Conservation (phyloP, 2,113 vertebrate genomes). For the Isichthys henryi region DNA sequence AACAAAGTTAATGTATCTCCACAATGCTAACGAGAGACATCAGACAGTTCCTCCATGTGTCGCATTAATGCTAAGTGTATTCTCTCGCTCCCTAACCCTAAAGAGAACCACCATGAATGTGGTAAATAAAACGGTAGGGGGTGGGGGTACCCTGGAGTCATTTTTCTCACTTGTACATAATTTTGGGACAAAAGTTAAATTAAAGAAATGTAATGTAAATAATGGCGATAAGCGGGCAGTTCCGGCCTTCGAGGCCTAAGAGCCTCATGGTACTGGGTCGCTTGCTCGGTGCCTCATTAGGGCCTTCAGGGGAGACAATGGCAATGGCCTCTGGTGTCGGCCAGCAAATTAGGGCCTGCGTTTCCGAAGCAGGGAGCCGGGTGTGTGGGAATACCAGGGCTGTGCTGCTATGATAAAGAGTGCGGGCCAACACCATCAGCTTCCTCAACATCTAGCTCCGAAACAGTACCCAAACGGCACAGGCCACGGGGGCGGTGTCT, state of each 20-base stretch:
- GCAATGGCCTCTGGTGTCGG: conserved; percentile 31
- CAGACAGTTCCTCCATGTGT: not conserved
- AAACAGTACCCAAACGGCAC: not conserved
- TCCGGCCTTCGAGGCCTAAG: conserved; percentile 59
- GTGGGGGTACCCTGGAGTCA: not conserved
- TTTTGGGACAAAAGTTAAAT: conserved; percentile 1
- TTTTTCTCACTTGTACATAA: not conserved
- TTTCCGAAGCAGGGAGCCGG: conserved; percentile 36
- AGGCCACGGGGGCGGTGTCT: not conserved
- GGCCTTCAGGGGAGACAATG: conserved; percentile 48
- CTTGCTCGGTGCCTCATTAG: conserved; percentile 59
- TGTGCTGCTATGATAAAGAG: conserved; percentile 26
- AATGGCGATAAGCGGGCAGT: conserved; percentile 61
- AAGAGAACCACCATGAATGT: not conserved
- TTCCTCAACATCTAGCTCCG: not conserved
- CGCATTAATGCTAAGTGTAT: not conserved
- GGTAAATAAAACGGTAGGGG: not conserved
- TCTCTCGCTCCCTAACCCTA: not conserved
- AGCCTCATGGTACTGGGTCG: conserved; percentile 49
- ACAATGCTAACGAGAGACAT: not conserved
- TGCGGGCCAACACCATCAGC: not conserved
- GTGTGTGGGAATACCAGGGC: conserved; percentile 29
- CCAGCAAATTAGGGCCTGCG: conserved; percentile 50
- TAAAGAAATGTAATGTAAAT: conserved; percentile 48
- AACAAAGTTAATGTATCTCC: not conserved